Percentiles rank a stretch among this genome's conserved stretches.
Conservation (phyloP, 2,113 vertebrate species). For the Octodon degus region DNA sequence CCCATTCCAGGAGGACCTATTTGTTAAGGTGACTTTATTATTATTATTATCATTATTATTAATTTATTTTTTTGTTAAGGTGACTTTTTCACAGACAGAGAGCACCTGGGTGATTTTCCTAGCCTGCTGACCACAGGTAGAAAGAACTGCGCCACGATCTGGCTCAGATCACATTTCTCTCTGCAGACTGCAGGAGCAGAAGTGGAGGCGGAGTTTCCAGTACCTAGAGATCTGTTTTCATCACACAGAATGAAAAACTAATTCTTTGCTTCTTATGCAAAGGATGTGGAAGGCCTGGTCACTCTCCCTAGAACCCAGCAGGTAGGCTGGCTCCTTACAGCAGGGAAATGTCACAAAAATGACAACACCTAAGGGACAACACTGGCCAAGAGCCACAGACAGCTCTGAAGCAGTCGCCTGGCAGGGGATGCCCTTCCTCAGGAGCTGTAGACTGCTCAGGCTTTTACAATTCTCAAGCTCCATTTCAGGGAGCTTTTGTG, state of each 20-base stretch:
- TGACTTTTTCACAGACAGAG: neutral
- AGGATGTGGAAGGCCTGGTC: neutral
- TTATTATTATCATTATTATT: too few relatives aligned
- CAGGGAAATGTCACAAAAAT: neutral
- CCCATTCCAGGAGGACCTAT: too few relatives aligned
- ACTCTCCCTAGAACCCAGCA: neutral
- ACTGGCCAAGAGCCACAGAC: neutral
- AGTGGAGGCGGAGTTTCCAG: neutral
- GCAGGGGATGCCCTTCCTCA: slow-evolving; percentile 52
- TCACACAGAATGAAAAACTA: neutral
- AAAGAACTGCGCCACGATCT: neutral
- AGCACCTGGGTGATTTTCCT: neutral
- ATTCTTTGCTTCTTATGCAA: slow-evolving; percentile 7
- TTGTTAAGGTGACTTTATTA: neutral
- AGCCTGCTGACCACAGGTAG: neutral
- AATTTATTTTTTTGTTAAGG: neutral
- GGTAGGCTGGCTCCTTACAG: neutral
- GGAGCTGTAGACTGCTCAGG: slow-evolving; percentile 60
- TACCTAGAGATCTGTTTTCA: neutral
- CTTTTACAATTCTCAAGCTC: slow-evolving; percentile 64
- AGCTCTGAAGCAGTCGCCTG: slow-evolving; percentile 35
- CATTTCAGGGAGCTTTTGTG: slow-evolving; percentile 77
- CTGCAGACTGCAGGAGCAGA: slow-evolving; percentile 19
- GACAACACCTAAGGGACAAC: slow-evolving; percentile 37
- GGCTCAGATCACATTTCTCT: neutral